A percentile compares a stretch with the other conserved stretches of the same genome.
Conservation (phyloP, 2,113 vertebrate species). For the Zapus hudsonius region DNA sequence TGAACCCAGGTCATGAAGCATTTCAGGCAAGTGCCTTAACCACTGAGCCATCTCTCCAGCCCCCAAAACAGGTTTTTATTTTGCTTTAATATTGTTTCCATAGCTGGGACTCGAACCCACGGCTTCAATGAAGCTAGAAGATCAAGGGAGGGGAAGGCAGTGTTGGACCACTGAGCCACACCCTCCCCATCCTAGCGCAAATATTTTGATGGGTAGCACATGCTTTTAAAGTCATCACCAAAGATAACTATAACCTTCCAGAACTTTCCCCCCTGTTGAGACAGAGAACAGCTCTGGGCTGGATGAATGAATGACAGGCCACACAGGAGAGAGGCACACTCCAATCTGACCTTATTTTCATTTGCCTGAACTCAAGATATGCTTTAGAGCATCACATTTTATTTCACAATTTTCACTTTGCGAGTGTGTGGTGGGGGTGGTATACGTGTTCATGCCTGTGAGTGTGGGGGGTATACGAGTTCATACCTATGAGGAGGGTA, state of each 20-base stretch:
- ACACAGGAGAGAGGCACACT: background rate
- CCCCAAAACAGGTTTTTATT: background rate
- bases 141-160: too few relatives aligned
- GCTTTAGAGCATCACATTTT: background rate
- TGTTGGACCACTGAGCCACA: background rate
- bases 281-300: background rate
- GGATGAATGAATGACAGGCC: background rate
- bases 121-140: background rate
- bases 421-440: too few relatives aligned
- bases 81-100: background rate
- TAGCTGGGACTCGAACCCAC: too few relatives aligned
- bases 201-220: background rate
- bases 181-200: background rate
- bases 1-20: too few relatives aligned
- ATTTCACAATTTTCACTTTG: background rate
- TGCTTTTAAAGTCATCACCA: constrained; percentile 24
- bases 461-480: background rate
- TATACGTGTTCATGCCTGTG: too few relatives aligned
- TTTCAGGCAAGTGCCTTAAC: too few relatives aligned
- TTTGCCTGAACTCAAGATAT: background rate
- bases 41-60: too few relatives aligned
- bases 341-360: background rate
- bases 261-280: background rate
- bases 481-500: too few relatives aligned
- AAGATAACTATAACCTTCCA: background rate